These are phyloP conservation scores for Caenorhabditis sp. DNA, from an alignment of 2,888 invertebrate genomes.

Conservation along the genomic window DNA sequence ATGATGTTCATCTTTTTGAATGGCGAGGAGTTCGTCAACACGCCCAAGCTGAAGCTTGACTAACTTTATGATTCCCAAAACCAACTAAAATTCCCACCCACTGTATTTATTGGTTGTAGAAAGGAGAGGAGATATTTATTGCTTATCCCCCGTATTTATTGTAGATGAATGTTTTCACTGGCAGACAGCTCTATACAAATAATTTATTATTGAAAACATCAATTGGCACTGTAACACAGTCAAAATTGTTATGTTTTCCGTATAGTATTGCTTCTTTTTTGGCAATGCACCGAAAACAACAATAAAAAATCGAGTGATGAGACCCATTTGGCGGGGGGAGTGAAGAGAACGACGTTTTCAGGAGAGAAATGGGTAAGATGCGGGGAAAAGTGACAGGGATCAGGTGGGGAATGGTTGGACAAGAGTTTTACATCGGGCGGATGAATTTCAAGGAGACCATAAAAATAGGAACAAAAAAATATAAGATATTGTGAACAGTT, in stretches of 20 bases:
- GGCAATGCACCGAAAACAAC: slow-evolving; percentile 24
- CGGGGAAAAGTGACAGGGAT: slow-evolving; percentile 35
- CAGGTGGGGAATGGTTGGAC: slow-evolving; percentile 1
- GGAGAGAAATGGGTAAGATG: slow-evolving; percentile 39
- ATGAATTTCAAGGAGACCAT: slow-evolving; percentile 4
- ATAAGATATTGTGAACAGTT: slow-evolving; percentile 6
- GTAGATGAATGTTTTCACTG: slow-evolving; percentile 18
- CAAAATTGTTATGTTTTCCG: slow-evolving; percentile 17
- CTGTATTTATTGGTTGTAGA: slow-evolving; percentile 43
- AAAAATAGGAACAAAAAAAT: not conserved
- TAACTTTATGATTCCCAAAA: slow-evolving; percentile 39
- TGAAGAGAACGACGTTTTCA: slow-evolving; percentile 36
- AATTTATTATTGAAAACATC: slow-evolving; percentile 37
- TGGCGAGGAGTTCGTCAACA: slow-evolving; percentile 96
- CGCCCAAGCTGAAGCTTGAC: slow-evolving; percentile 87
- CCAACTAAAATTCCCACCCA: not conserved
- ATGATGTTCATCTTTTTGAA: slow-evolving; percentile 90
- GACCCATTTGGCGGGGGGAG: slow-evolving; percentile 48
- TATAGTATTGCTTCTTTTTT: slow-evolving; percentile 12
- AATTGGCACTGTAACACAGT: slow-evolving; percentile 60
- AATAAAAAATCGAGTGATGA: slow-evolving; percentile 33
- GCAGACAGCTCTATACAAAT: slow-evolving; percentile 17
- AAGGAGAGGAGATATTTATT: slow-evolving; percentile 6
- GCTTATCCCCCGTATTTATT: slow-evolving; percentile 34
- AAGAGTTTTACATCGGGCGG: slow-evolving; percentile 42